Evolutionary conservation across 2,113 vertebrate genomes (phyloP), one percentile per base, ranked within the genome.

Genomic region (Carettochelys insculpta): DNA sequence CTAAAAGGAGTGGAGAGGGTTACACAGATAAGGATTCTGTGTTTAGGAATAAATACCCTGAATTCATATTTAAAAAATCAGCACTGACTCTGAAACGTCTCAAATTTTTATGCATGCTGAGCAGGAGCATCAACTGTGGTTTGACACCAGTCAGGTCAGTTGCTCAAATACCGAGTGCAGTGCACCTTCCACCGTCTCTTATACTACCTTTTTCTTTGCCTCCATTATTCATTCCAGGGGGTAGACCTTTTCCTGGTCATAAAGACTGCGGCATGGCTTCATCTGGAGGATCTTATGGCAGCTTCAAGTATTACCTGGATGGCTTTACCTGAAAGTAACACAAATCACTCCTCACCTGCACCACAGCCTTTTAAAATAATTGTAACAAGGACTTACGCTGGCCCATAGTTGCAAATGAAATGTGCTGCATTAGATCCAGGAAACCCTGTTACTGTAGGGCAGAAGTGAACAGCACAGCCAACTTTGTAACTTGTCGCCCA

Each of bases 401-500:
- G 97, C 11, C 94, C 97, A 0, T 97, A 97, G 95, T 97, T 95
- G 89, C 97, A 97, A 94, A 97, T 0, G 75, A 97, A 97, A 88
- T 92, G 94, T 52, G 91, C 96, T 53, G 94, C 96, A 0, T 96
- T 93, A 75, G 16, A 19, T 75, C 86, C 12, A 34, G 12, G 4
- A 73, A 13, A 45, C 82, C 86, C 58, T 0, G 2, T 0, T 84
- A 97, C 41, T 0, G 2, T 83, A 61, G 91, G 94, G 84, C 97
- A 97, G 88, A 78, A 96, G 8, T 97, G 94, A 82, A 96, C 96
- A 51, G 97, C 97, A 94, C 97, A 97, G 77, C 97, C 97, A 71
- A 97, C 91, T 89, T 97, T 97, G 94, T 97, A 97, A 90, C 95
- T 97, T 54, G 73, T 43, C 77, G 95, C 97, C 97, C 97, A 97